phyloP scores from a whole-genome alignment of 2,113 vertebrate genomes.

The Suncus etruscus region DNA sequence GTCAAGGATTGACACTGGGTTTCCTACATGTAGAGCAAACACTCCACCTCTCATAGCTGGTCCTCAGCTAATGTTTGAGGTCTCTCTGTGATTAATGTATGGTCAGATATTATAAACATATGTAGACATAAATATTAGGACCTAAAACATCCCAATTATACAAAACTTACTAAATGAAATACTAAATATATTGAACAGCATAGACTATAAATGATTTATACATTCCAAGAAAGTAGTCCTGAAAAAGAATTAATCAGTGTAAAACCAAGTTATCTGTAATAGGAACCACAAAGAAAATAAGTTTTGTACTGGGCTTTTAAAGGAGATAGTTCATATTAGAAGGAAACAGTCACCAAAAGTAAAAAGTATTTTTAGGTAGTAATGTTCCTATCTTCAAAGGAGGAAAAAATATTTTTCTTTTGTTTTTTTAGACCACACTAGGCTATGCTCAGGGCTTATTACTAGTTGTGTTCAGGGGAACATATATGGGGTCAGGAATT shows the following conservation, averaged over 20 bases:
- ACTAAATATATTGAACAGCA: neutral
- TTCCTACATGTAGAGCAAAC: too few species aligned
- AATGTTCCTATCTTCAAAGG: neutral
- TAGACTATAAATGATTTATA: neutral
- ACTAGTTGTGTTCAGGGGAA: too few species aligned
- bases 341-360: neutral
- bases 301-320: neutral
- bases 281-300: constrained; percentile 33
- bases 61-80: too few species aligned
- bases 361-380: too few species aligned
- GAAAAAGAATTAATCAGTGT: constrained; percentile 30
- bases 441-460: too few species aligned
- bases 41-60: too few species aligned
- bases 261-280: neutral
- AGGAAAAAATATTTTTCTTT: constrained; percentile 24
- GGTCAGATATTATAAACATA: too few species aligned
- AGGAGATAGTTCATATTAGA: neutral
- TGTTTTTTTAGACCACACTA: too few species aligned
- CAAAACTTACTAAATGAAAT: constrained; percentile 14
- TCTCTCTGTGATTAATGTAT: too few species aligned
- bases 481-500: too few species aligned
- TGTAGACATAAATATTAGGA: neutral
- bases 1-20: too few species aligned
- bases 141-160: constrained; percentile 6
- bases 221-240: constrained; percentile 34